These are phyloP conservation scores for Ips nitidus DNA, from an alignment of 1,140 invertebrate species.

Conservation along the genomic window DNA sequence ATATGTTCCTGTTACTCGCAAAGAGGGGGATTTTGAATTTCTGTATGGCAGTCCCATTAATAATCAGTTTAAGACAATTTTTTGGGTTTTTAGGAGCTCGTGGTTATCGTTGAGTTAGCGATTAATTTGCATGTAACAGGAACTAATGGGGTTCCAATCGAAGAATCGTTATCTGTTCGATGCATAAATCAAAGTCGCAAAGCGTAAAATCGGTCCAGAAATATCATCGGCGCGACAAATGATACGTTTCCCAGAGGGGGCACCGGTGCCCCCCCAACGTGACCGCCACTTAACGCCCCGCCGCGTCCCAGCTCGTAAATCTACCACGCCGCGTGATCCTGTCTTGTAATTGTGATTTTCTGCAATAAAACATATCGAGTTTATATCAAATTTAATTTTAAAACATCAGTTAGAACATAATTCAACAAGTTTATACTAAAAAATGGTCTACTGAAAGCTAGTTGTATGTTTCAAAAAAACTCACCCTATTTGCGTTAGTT, in stretches of 20 bases:
- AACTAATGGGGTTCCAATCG: too few relatives aligned
- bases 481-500: not conserved
- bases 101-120: too few relatives aligned
- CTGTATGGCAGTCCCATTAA: too few relatives aligned
- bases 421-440: not conserved
- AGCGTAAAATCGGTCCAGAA: constrained; percentile 7
- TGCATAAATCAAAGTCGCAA: constrained; percentile 1
- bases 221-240: constrained; percentile 12
- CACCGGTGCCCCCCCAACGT: constrained; percentile 2
- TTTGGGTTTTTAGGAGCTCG: too few relatives aligned
- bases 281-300: constrained; percentile 5
- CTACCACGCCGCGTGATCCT: constrained; percentile 3
- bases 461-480: not conserved
- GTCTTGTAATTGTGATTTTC: not conserved
- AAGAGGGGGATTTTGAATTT: too few relatives aligned
- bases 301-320: constrained; percentile 4
- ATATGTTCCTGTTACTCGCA: too few relatives aligned
- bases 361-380: not conserved
- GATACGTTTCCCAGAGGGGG: not conserved
- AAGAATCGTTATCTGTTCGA: too few relatives aligned
- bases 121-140: too few relatives aligned
- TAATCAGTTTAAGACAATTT: too few relatives aligned
- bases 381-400: not conserved
- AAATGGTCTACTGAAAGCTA: not conserved
- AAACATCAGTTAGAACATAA: not conserved